These are phyloP conservation scores for Drosophila paramelanica DNA, from an alignment of 2,888 invertebrate species.

Conservation along the genomic window DNA sequence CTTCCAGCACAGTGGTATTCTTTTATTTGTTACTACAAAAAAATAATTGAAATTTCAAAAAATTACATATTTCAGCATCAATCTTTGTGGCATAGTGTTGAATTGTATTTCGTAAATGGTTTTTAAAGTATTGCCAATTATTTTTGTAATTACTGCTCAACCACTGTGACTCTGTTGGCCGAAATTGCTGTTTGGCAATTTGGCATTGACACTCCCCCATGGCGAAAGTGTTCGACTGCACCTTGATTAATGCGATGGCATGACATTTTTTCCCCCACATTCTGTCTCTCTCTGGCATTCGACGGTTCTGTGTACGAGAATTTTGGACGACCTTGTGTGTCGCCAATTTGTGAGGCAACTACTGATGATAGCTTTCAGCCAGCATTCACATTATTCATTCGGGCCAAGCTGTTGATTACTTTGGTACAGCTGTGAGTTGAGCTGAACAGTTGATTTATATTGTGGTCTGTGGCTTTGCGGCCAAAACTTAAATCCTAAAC, in stretches of 20 bases:
- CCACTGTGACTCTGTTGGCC: slow-evolving; percentile 31
- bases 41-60: neutral
- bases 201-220: slow-evolving; percentile 31
- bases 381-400: slow-evolving; percentile 45
- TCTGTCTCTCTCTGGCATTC: slow-evolving; percentile 24
- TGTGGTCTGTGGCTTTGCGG: slow-evolving; percentile 29
- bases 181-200: slow-evolving; percentile 43
- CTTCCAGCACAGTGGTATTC: slow-evolving; percentile 34
- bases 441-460: slow-evolving; percentile 45
- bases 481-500: slow-evolving; percentile 14
- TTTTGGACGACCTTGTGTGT: slow-evolving; percentile 27
- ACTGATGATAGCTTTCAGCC: slow-evolving; percentile 16
- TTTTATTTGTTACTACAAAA: accelerated
- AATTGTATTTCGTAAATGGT: neutral
- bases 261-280: slow-evolving; percentile 15
- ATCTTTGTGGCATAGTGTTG: neutral
- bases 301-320: slow-evolving; percentile 12
- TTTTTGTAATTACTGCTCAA: neutral
- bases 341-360: slow-evolving; percentile 26
- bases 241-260: slow-evolving; percentile 71
- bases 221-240: slow-evolving; percentile 53
- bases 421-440: slow-evolving; percentile 26
- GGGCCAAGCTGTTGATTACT: slow-evolving; percentile 54
- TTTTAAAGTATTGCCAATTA: neutral
- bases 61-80: accelerated